Evolutionary conservation across 2,888 invertebrate genomes (phyloP).

Genomic region (Stenotaenia linearis): DNA sequence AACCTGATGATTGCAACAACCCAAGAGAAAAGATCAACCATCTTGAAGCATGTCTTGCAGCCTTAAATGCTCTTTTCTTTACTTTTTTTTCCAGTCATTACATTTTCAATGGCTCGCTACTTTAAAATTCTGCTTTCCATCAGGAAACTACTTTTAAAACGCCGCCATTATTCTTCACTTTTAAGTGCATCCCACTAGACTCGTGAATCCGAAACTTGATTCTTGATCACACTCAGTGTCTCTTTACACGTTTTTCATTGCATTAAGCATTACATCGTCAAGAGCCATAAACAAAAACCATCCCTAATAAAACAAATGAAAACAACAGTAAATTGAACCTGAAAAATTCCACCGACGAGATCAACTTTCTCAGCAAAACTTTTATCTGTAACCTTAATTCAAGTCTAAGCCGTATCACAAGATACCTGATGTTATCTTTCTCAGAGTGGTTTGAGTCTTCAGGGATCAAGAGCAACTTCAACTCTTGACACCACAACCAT

Average conservation of each 20-base stretch:
- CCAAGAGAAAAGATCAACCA: background rate
- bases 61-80: background rate
- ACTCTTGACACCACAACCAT: conserved; percentile 14
- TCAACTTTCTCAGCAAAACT: background rate
- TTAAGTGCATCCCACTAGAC: background rate
- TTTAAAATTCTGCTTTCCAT: background rate
- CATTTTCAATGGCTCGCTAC: background rate
- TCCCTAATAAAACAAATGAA: background rate
- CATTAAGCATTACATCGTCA: background rate
- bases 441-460: conserved; percentile 4
- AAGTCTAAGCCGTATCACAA: background rate
- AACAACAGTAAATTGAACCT: background rate
- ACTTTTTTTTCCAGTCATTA: background rate
- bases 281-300: background rate
- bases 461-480: conserved; percentile 19
- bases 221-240: background rate
- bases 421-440: conserved; percentile 12
- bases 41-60: background rate
- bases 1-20: background rate
- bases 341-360: background rate
- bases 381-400: background rate
- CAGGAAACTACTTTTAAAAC: background rate
- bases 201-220: conserved; percentile 6
- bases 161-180: background rate
- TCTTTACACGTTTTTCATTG: conserved; percentile 14